A percentile compares a stretch with the other conserved stretches of the same genome.
Conservation (phyloP, 2,888 invertebrate genomes). For the Pterobdella sp. region DNA sequence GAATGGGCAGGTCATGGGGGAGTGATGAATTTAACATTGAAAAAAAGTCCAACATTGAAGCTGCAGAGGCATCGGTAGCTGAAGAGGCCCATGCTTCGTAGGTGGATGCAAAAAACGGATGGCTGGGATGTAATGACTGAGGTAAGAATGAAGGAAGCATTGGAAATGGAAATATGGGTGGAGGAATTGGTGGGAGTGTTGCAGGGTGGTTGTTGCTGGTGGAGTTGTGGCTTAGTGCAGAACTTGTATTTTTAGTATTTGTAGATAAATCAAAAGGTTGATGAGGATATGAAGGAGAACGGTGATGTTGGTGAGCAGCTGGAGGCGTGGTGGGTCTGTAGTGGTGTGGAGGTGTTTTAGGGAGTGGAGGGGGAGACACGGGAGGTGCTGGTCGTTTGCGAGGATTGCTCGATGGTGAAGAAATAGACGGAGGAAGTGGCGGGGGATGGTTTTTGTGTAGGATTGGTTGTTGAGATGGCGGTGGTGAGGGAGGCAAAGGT, state of each 20-base stretch:
- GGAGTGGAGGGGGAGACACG: slow-evolving; percentile 12
- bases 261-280: slow-evolving; percentile 27
- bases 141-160: slow-evolving; percentile 23
- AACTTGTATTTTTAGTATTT: slow-evolving; percentile 14
- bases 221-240: slow-evolving; percentile 8
- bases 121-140: slow-evolving; percentile 17
- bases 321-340: slow-evolving; percentile 5
- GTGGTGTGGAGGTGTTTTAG: slow-evolving; percentile 8
- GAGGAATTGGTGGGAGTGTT: slow-evolving; percentile 25
- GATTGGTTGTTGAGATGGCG: background rate
- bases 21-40: slow-evolving; percentile 20
- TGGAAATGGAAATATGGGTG: slow-evolving; percentile 24
- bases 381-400: slow-evolving; percentile 23
- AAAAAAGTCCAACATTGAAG: slow-evolving; percentile 27
- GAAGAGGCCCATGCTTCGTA: slow-evolving; percentile 25
- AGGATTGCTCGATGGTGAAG: slow-evolving; percentile 10
- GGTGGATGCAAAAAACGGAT: slow-evolving; percentile 22
- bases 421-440: slow-evolving; percentile 19
- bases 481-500: slow-evolving; percentile 22
- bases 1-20: slow-evolving; percentile 18
- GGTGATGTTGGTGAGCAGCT: slow-evolving; percentile 12
- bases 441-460: slow-evolving; percentile 14
- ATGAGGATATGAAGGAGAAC: slow-evolving; percentile 15
- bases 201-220: background rate
- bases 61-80: slow-evolving; percentile 25